Conservation (phyloP, 1,140 invertebrate genomes). For the Tetramorium simillimum region DNA sequence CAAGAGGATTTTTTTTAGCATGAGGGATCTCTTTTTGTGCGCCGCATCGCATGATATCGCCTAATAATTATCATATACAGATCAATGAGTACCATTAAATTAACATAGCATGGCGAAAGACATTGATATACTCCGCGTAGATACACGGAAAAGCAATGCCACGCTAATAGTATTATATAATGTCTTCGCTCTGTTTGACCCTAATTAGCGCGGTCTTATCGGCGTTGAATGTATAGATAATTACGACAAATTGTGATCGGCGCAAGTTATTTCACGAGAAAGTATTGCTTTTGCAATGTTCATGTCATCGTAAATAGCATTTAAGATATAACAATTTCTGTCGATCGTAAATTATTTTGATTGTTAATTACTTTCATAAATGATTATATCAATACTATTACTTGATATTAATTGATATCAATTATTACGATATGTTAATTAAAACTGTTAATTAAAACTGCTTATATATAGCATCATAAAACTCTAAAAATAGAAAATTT, state of each 20-base stretch:
- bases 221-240: background rate
- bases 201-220: conserved; percentile 28
- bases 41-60: background rate
- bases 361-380: background rate
- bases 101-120: background rate
- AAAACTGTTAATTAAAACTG: no score
- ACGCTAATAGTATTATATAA: background rate
- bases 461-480: background rate
- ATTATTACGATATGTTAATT: no score
- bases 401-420: no score
- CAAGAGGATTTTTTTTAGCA: background rate
- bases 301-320: no score
- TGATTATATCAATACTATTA: background rate
- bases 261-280: background rate
- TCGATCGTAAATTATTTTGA: background rate
- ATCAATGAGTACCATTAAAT: background rate
- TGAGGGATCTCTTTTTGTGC: background rate
- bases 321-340: background rate
- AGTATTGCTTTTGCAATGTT: no score
- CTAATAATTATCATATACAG: background rate
- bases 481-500: background rate
- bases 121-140: background rate
- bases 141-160: background rate
- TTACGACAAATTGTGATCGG: background rate
- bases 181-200: background rate